These are phyloP conservation scores for Junonia oenone DNA, from an alignment of 2,888 invertebrate species.

Conservation along the genomic window DNA sequence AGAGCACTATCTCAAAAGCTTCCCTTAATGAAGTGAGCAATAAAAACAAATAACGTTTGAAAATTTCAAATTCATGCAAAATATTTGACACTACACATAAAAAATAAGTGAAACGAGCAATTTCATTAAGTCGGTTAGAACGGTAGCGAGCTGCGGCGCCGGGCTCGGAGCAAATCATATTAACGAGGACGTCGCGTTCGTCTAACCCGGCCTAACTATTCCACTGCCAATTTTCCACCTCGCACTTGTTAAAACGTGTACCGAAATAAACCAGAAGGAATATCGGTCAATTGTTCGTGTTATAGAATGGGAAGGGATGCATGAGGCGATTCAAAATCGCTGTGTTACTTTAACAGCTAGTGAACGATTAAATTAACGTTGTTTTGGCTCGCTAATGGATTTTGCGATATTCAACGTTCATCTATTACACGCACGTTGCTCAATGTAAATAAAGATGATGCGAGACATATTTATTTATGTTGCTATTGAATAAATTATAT, in stretches of 20 bases:
- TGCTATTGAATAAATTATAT: background rate
- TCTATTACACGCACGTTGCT: background rate
- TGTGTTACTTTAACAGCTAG: slow-evolving; percentile 12
- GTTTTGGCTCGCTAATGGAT: background rate
- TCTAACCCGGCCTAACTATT: slow-evolving; percentile 40
- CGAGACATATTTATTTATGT: background rate
- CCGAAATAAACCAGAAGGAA: slow-evolving; percentile 28
- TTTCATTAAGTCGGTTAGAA: slow-evolving; percentile 62
- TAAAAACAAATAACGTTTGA: too few relatives aligned
- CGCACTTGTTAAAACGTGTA: slow-evolving; percentile 31
- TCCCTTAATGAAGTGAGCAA: too few relatives aligned
- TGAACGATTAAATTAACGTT: slow-evolving; percentile 12
- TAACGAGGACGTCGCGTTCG: slow-evolving; percentile 44
- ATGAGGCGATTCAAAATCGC: slow-evolving; percentile 15
- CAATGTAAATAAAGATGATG: background rate
- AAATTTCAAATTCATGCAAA: background rate
- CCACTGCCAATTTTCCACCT: slow-evolving; percentile 41
- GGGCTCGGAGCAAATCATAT: slow-evolving; percentile 56
- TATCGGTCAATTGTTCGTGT: slow-evolving; percentile 21
- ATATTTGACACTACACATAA: slow-evolving; percentile 3
- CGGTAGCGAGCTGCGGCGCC: slow-evolving; percentile 37
- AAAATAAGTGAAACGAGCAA: slow-evolving; percentile 42
- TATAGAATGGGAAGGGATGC: slow-evolving; percentile 12
- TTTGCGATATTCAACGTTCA: background rate
- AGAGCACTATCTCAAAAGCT: too few relatives aligned